A percentile compares a stretch with the other conserved stretches of the same genome.
Evolutionary conservation across 2,888 invertebrate species (phyloP).

Genomic region (Nineta flava): DNA sequence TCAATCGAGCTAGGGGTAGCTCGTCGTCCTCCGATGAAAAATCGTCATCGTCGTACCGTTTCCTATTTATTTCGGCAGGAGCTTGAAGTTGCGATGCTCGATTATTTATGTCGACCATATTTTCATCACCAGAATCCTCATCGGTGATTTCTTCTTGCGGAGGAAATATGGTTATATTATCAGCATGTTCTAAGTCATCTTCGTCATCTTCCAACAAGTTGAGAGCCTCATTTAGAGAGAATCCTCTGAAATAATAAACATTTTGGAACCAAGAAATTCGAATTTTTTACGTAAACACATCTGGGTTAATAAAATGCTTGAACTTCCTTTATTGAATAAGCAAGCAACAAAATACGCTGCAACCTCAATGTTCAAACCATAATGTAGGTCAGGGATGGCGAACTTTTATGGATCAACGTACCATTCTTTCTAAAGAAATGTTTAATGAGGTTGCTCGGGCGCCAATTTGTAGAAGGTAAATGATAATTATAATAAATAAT

Average conservation of each 20-base stretch:
- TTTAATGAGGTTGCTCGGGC: no score
- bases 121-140: neutral
- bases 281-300: no score
- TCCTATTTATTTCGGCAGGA: neutral
- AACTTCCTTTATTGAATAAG: no score
- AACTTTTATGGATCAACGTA: no score
- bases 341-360: no score
- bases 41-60: neutral
- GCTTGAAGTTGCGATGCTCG: neutral
- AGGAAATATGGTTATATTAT: neutral
- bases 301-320: no score
- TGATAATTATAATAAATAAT: no score
- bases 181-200: neutral
- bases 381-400: no score
- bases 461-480: no score
- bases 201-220: neutral
- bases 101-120: neutral
- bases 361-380: no score
- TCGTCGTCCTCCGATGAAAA: neutral
- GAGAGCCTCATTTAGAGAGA: neutral
- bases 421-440: no score
- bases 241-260: neutral
- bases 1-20: neutral
- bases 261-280: no score
- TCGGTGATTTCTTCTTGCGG: neutral